Percentiles rank a stretch among this genome's conserved stretches.
These are phyloP conservation scores for Cantharis rufa DNA, from an alignment of 2,888 invertebrate species.

Conservation along the genomic window DNA sequence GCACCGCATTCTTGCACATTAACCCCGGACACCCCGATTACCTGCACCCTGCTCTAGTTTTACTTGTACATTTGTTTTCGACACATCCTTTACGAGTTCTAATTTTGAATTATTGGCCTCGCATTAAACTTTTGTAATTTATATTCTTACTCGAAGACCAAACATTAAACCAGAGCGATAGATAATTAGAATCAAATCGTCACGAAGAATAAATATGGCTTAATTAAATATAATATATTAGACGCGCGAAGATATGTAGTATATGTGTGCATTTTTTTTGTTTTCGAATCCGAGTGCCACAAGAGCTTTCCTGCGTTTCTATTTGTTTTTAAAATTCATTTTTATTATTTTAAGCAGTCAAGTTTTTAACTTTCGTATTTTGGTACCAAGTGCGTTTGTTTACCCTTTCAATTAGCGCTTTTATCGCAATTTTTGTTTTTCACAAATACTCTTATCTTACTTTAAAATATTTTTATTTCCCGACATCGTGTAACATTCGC, in stretches of 20 bases:
- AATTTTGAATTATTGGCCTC: constrained; percentile 31
- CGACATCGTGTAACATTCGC: not conserved
- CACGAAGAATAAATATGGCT: not conserved
- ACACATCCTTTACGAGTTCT: constrained; percentile 36
- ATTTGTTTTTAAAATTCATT: not conserved
- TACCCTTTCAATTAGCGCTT: not conserved
- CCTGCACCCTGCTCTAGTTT: constrained; percentile 47
- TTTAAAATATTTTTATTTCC: not conserved
- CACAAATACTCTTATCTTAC: not conserved
- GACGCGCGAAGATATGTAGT: not conserved
- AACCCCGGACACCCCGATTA: constrained; percentile 53
- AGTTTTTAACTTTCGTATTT: not conserved
- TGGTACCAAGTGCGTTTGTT: not conserved
- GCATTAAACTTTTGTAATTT: constrained; percentile 26
- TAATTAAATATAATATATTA: not conserved
- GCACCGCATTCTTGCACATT: constrained; percentile 53
- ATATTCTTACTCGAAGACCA: constrained; percentile 6
- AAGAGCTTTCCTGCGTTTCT: not conserved
- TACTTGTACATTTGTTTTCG: constrained; percentile 46
- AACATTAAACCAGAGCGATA: constrained; percentile 4
- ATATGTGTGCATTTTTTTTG: not conserved
- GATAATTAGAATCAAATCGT: not conserved
- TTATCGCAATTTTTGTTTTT: not conserved
- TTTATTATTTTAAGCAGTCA: not conserved
- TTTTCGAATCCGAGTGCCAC: not conserved